These are phyloP conservation scores for Calycopis cecrops DNA, from an alignment of 1,140 invertebrate species.

Conservation along the genomic window DNA sequence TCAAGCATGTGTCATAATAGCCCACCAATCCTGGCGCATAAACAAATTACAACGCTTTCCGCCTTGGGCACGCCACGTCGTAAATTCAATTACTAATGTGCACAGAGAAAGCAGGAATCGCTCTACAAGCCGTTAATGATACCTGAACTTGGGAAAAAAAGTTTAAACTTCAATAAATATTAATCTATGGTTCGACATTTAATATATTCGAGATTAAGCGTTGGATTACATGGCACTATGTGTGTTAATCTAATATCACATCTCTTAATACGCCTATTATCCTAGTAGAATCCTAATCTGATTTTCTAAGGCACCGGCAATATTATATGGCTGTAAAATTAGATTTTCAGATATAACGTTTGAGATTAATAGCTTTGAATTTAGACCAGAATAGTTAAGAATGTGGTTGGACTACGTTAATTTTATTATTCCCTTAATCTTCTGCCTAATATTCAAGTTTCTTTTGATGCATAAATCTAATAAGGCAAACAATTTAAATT, in stretches of 20 bases:
- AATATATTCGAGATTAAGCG: constrained; percentile 33
- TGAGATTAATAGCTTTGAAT: no score
- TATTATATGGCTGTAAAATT: no score
- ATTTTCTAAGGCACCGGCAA: no score
- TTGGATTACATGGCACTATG: constrained; percentile 39
- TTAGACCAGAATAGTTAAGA: no score
- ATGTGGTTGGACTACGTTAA: no score
- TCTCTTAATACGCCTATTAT: no score
- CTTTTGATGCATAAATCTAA: no score
- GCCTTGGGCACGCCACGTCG: constrained; percentile 40
- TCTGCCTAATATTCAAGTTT: no score
- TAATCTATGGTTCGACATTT: constrained; percentile 53
- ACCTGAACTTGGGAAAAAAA: constrained; percentile 60
- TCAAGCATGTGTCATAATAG: constrained; percentile 1
- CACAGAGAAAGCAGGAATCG: constrained; percentile 39
- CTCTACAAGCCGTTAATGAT: constrained; percentile 60
- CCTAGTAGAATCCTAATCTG: no score
- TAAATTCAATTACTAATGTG: constrained; percentile 59
- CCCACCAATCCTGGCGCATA: constrained; percentile 11
- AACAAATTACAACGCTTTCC: constrained; percentile 35
- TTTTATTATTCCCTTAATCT: no score
- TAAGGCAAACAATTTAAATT: neutral
- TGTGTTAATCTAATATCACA: neutral
- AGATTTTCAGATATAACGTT: no score
- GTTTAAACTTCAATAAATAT: constrained; percentile 62